Base-by-base conservation (phyloP, 92 coral and sea anemone species). In the Hydrozoanthus gracilis region DNA sequence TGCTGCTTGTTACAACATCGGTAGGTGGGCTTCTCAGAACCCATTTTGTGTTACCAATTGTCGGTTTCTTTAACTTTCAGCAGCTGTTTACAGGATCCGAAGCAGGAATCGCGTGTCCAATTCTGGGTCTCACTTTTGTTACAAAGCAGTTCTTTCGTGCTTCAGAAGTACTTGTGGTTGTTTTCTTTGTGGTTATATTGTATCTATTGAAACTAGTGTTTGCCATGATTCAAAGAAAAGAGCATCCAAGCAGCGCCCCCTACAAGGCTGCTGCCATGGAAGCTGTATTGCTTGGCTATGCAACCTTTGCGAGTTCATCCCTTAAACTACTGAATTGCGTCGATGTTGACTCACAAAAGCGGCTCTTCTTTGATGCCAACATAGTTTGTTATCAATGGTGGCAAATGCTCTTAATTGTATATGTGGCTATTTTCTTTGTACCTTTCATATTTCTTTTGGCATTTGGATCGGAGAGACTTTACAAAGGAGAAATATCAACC, bases 61-160 rank as follows among this genome's bases (percentile, higher is more conserved):
- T 90, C 4, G 87, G 86, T 3, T 55, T 90, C 55, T 90, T 90
- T 47, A 87, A 90, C 69, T 90, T 90, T 72, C 90, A 90, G 82
- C 86, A 69, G 71, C 64, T 70, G 14, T 35, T 87, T 3, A 27
- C 83, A 0, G 78, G 64, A n/a, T 80, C 85, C 8, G 62, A 54
- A 15, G 85, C 46, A 11, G 86, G 82, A 66, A 12, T 87, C 58
- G 93, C 47, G 8, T 90, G 93, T 6, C 93, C 93, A 45, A 87
- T 90, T 87, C 85, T 86, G 18, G 93, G 93, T 52, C 88, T 90
- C 20, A 83, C 45, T 9, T 83, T 61, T 46, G 83, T 89, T 61
- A 89, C 92, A 3, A 92, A 89, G 49, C 82, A 82, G 52, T 64
- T 92, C 54, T 89, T 92, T 55, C 65, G 55, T 9, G 50, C 82